These are phyloP conservation scores for Metallyticus violacea DNA, from an alignment of 2,888 invertebrate species.

Conservation along the genomic window DNA sequence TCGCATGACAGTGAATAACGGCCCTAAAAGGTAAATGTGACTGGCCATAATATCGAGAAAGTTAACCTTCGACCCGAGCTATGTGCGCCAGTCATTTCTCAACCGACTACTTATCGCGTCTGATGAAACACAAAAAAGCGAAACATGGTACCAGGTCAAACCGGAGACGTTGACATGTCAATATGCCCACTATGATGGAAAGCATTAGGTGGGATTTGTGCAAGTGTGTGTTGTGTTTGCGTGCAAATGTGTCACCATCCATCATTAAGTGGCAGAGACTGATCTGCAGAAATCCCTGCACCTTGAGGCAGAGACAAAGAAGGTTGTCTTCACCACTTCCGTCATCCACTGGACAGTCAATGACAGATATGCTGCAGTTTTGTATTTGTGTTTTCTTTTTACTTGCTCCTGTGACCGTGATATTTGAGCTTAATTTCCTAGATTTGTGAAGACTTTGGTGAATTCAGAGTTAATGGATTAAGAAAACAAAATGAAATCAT, in stretches of 20 bases:
- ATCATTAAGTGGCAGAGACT: background rate
- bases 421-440: no score
- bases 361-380: background rate
- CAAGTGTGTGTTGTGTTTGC: background rate
- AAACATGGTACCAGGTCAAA: background rate
- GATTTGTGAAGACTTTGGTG: no score
- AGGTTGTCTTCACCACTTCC: background rate
- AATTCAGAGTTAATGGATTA: no score
- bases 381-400: background rate
- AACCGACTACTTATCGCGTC: background rate
- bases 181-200: background rate
- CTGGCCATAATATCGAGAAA: background rate
- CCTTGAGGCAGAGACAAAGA: background rate
- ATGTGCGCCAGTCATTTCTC: background rate
- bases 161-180: background rate
- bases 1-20: background rate
- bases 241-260: background rate
- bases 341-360: background rate
- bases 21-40: background rate
- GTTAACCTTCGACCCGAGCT: background rate
- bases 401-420: background rate
- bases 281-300: background rate
- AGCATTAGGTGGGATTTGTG: background rate
- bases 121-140: background rate
- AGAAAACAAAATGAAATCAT: no score